Conservation (phyloP, 2,113 vertebrate species). For the Asarcornis scutulata region DNA sequence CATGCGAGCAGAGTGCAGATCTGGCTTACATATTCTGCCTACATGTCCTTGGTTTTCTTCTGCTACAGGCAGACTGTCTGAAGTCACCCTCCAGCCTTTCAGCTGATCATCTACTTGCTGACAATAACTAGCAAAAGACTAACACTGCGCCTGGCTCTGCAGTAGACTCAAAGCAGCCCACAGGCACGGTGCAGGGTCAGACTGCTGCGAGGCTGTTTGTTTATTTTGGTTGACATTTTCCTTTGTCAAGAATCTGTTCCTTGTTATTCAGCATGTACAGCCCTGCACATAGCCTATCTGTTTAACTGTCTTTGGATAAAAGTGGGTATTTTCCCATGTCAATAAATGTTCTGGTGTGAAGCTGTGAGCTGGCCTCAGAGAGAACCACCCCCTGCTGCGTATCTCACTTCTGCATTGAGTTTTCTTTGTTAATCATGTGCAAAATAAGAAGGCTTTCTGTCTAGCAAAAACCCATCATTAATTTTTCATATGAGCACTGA, state of each 20-base stretch:
- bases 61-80: background rate
- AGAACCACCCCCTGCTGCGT: slow-evolving; percentile 30
- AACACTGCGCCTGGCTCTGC: slow-evolving; percentile 9
- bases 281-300: slow-evolving; percentile 16
- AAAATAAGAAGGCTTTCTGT: slow-evolving; percentile 69
- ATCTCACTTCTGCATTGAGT: slow-evolving; percentile 34
- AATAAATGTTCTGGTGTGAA: slow-evolving; percentile 30
- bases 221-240: slow-evolving; percentile 57
- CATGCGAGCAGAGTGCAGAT: background rate
- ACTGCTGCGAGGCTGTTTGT: slow-evolving; percentile 27
- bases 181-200: slow-evolving; percentile 10
- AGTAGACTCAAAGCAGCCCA: background rate
- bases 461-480: slow-evolving; percentile 69
- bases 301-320: slow-evolving; percentile 67
- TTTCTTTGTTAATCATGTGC: slow-evolving; percentile 73
- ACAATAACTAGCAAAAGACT: slow-evolving; percentile 59
- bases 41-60: background rate
- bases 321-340: slow-evolving; percentile 48
- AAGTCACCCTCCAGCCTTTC: slow-evolving; percentile 34
- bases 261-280: background rate
- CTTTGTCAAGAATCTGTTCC: slow-evolving; percentile 54
- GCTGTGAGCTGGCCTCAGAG: slow-evolving; percentile 38
- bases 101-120: slow-evolving; percentile 17
- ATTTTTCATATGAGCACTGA: slow-evolving; percentile 75
- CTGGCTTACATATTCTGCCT: background rate